Conservation (phyloP, 2,888 invertebrate species). For the Chymomyza procnemis region DNA sequence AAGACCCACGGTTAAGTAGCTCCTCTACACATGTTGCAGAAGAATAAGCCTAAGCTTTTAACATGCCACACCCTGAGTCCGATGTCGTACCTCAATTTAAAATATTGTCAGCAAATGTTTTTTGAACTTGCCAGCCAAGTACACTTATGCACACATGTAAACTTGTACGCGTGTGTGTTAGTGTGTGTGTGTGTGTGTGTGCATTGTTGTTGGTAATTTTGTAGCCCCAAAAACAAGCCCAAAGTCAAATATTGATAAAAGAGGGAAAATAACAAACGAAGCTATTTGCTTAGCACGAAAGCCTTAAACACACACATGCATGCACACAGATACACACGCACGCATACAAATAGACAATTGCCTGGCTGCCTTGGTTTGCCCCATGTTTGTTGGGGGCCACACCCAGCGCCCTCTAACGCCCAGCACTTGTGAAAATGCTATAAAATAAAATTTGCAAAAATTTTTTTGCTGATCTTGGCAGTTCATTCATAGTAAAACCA, state of each 20-base stretch:
- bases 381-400: too few relatives aligned
- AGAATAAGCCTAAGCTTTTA: background rate
- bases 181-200: conserved; percentile 1
- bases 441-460: conserved; percentile 73
- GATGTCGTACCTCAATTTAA: conserved; percentile 45
- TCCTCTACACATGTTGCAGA: too few relatives aligned
- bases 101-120: conserved; percentile 40
- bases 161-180: background rate
- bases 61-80: background rate
- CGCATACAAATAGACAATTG: background rate
- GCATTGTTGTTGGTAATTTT: conserved; percentile 52
- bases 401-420: background rate
- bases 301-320: conserved; percentile 22
- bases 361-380: background rate
- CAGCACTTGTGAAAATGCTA: conserved; percentile 69
- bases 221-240: conserved; percentile 65
- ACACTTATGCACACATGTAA: background rate
- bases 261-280: conserved; percentile 67
- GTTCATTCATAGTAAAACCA: conserved; percentile 45
- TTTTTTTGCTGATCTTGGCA: conserved; percentile 75
- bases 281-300: conserved; percentile 55
- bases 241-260: conserved; percentile 69
- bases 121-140: conserved; percentile 17
- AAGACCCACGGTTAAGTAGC: too few relatives aligned
- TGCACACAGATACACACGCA: conserved; percentile 1